Evolutionary conservation across 1,140 invertebrate genomes (phyloP).

Genomic region (Drosophila seguyi): DNA sequence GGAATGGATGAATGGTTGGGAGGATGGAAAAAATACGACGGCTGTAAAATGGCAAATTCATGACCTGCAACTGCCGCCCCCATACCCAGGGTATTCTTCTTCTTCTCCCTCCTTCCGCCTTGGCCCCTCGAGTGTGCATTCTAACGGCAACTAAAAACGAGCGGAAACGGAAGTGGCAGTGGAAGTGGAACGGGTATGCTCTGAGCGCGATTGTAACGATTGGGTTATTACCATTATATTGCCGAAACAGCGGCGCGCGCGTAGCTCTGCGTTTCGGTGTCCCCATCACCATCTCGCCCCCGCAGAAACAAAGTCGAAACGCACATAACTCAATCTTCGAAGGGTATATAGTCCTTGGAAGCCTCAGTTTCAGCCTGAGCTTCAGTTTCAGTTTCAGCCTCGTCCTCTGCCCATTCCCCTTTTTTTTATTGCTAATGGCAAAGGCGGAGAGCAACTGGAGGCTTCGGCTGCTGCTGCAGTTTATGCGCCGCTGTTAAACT

Average conservation of each 20-base stretch:
- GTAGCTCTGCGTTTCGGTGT: neutral
- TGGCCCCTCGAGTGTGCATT: constrained; percentile 55
- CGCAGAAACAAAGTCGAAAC: constrained; percentile 79
- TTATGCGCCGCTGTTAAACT: constrained; percentile 80
- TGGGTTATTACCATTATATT: constrained; percentile 85
- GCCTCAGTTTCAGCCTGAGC: neutral
- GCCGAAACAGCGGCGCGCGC: constrained; percentile 78
- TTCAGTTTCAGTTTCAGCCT: neutral
- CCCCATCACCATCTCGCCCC: neutral
- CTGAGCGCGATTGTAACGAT: constrained; percentile 79
- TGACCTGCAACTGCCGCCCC: constrained; percentile 78
- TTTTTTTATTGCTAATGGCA: constrained; percentile 80
- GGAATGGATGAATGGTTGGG: constrained; percentile 28
- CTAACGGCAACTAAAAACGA: constrained; percentile 81
- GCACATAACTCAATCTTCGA: constrained; percentile 85
- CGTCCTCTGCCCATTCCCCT: constrained; percentile 24
- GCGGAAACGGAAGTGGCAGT: constrained; percentile 19
- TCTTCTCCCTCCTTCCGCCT: neutral
- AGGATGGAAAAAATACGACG: constrained; percentile 78
- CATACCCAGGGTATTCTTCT: too few relatives aligned
- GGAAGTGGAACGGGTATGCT: neutral
- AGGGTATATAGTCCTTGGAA: constrained; percentile 10
- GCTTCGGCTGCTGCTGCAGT: constrained; percentile 55
- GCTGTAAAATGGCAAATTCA: constrained; percentile 85
- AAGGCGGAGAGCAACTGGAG: constrained; percentile 4